Base-by-base conservation (phyloP, 2,888 invertebrate species). In the Ptilodon capucinus region DNA sequence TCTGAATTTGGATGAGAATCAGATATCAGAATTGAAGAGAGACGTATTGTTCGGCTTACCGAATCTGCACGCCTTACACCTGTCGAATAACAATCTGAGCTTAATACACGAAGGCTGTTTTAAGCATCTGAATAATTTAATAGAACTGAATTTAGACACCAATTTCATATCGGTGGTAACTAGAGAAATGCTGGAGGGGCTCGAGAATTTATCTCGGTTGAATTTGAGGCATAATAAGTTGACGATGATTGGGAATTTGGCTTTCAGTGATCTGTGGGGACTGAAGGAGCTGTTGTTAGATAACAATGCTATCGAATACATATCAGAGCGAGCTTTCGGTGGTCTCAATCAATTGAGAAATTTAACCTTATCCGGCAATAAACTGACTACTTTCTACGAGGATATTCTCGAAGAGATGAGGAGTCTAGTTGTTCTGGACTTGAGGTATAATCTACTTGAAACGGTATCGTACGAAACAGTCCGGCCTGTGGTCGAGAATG, bases 101-200 rank as follows among this genome's bases (percentile, higher is more conserved):
- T 92, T 94, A 36, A 91, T 98, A 43, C 98, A 98, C 68, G 97
- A 97, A 63, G 95, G 95, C 54, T 95, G 98, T 42, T 97, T 96
- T 76, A 92, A 93, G 58, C 93, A 95, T 56, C 86, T 96, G 68
- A 92, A 93, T 17, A 94, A 95, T 67, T 90, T 98, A 51, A 92
- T 95, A 51, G 95, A 95, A 68, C 87, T 98, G 49, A 96, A 96
- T 76, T 86, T 98, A 66, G 95, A 95, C 68, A 91, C 91, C 64
- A 96, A 95, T 84, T 94, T 93, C 73, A 93, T 97, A 69, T 93
- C 94, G 53, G 94, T 95, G 21, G 86, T 97, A 64, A 95, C 95
- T 34, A 92, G 93, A 51, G 95, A 96, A 71, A 95, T 94, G 68
- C 94, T 97, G 66, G 92, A 94, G 50, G 96, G 96, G 0, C 81